Evolutionary conservation across 2,888 invertebrate genomes (phyloP).

Genomic region (Ceraclea dissimilis): DNA sequence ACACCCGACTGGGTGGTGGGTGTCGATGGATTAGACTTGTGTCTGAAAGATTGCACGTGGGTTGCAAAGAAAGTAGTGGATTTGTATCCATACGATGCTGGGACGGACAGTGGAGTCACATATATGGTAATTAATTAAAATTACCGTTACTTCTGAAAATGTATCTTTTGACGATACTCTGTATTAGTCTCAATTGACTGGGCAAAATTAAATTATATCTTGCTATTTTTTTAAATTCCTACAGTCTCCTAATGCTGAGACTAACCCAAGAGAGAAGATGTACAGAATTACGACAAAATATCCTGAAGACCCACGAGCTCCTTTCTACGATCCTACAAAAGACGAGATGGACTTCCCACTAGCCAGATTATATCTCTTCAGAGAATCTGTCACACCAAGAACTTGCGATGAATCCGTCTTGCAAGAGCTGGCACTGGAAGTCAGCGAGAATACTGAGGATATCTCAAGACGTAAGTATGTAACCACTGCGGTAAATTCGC

Average conservation of each 20-base stretch:
- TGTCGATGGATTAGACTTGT: conserved; percentile 80
- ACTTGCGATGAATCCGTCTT: conserved; percentile 62
- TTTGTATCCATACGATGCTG: conserved; percentile 91
- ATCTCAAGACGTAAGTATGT: conserved; percentile 55
- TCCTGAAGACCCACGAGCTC: conserved; percentile 86
- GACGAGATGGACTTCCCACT: conserved; percentile 66
- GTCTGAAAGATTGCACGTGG: conserved; percentile 87
- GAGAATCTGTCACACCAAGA: conserved; percentile 67
- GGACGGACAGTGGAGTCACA: conserved; percentile 87
- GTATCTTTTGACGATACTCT: too few species aligned
- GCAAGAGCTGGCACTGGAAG: conserved; percentile 51
- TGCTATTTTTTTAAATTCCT: too few species aligned
- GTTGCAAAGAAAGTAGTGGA: conserved; percentile 73
- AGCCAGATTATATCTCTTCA: conserved; percentile 70
- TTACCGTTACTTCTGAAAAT: too few species aligned
- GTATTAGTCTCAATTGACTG: too few species aligned
- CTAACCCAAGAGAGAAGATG: conserved; percentile 75
- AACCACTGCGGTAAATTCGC: neutral
- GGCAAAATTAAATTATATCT: too few species aligned
- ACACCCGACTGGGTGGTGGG: conserved; percentile 99
- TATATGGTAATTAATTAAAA: conserved; percentile 64
- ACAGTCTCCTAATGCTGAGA: conserved; percentile 72
- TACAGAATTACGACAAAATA: conserved; percentile 82
- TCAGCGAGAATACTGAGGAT: conserved; percentile 62
- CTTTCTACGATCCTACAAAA: conserved; percentile 75